These are phyloP conservation scores for Caenorhabditis virilis DNA, from an alignment of 2,888 invertebrate genomes.

Conservation along the genomic window DNA sequence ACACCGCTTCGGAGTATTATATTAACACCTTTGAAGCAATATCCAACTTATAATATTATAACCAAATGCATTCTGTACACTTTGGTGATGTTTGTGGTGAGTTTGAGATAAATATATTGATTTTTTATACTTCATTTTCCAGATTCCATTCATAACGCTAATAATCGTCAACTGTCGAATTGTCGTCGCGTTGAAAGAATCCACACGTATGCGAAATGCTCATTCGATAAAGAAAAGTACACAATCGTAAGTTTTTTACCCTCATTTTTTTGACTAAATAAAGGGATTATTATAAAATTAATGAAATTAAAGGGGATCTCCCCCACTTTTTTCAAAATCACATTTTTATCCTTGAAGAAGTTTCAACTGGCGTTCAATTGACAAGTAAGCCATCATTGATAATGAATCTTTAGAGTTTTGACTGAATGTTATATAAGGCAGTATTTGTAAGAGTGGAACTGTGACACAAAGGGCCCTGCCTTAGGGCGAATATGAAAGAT, in stretches of 20 bases:
- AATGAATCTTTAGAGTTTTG: too few species aligned
- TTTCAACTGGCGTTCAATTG: slow-evolving; percentile 23
- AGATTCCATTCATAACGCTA: slow-evolving; percentile 60
- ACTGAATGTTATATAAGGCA: too few species aligned
- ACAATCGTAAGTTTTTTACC: slow-evolving; percentile 45
- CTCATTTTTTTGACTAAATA: too few species aligned
- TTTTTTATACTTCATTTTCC: background rate
- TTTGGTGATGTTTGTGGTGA: slow-evolving; percentile 59
- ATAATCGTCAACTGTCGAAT: slow-evolving; percentile 66
- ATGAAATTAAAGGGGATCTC: too few species aligned
- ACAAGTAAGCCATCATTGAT: too few species aligned
- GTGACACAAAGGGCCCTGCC: too few species aligned
- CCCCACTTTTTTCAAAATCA: slow-evolving; percentile 5
- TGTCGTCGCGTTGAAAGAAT: slow-evolving; percentile 57
- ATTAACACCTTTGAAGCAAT: slow-evolving; percentile 44
- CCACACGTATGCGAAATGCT: slow-evolving; percentile 54
- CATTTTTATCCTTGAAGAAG: slow-evolving; percentile 5
- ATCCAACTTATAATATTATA: slow-evolving; percentile 40
- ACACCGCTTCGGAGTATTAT: slow-evolving; percentile 45
- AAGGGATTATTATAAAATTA: too few species aligned
- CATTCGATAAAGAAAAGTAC: slow-evolving; percentile 48
- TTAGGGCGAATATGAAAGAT: too few species aligned
- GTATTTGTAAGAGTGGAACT: too few species aligned
- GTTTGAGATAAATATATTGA: background rate
- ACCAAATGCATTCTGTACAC: slow-evolving; percentile 56